Evolutionary conservation across 2,113 vertebrate species (phyloP).

Genomic region (Hemiprocne comata): DNA sequence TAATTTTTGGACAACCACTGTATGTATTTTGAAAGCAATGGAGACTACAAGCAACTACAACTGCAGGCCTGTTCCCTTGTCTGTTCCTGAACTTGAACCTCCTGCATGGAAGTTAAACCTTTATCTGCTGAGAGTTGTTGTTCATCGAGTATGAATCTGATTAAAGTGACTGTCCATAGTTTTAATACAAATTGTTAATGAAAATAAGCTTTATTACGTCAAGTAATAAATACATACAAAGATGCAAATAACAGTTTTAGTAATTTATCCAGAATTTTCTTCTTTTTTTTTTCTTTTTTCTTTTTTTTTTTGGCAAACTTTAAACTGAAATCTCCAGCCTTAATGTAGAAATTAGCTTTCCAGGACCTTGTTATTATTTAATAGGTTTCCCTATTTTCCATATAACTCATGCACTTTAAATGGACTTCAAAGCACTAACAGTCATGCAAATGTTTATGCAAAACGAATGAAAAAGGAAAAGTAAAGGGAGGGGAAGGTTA

Average conservation of each 20-base stretch:
- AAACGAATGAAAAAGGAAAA: conserved; percentile 59
- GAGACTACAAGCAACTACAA: no score
- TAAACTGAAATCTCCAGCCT: conserved; percentile 72
- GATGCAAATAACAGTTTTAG: conserved; percentile 91
- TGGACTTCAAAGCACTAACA: conserved; percentile 77
- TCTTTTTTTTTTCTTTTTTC: conserved; percentile 28
- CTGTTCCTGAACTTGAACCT: not conserved
- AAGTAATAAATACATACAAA: conserved; percentile 99
- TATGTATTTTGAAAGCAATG: not conserved
- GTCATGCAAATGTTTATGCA: conserved; percentile 81
- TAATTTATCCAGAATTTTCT: conserved; percentile 75
- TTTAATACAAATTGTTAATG: conserved; percentile 82
- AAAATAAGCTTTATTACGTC: conserved; percentile 99
- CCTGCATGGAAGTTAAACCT: not conserved
- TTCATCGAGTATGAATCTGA: not conserved
- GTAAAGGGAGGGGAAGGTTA: conserved; percentile 22
- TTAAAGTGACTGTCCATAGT: conserved; percentile 36
- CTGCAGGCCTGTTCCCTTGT: not conserved
- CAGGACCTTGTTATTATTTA: conserved; percentile 49
- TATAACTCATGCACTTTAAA: conserved; percentile 88
- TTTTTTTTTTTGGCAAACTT: conserved; percentile 75
- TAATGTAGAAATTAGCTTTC: conserved; percentile 52
- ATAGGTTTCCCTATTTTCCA: conserved; percentile 77
- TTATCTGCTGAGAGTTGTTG: not conserved
- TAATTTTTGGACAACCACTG: not conserved